phyloP scores from a whole-genome alignment of 1,140 invertebrate species.

The Aphis gossypii region DNA sequence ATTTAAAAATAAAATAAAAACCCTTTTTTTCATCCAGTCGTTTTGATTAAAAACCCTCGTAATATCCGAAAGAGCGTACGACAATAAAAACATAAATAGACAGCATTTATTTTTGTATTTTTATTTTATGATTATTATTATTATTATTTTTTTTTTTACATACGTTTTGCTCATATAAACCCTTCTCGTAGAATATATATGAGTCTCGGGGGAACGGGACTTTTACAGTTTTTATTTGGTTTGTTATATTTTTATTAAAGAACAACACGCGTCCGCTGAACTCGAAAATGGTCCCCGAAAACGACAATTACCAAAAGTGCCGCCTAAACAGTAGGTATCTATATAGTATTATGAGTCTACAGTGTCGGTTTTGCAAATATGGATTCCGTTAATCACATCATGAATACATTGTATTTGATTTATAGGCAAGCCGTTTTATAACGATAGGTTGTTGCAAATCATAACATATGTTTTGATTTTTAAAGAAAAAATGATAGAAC shows the following conservation, averaged over 20 bases:
- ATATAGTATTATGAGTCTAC: neutral
- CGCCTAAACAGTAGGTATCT: neutral
- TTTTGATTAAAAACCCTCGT: conserved; percentile 57
- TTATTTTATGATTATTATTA: conserved; percentile 27
- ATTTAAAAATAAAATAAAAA: conserved; percentile 52
- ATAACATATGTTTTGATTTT: neutral
- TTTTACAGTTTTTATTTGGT: conserved; percentile 28
- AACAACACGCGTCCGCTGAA: conserved; percentile 19
- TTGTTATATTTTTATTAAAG: conserved; percentile 41
- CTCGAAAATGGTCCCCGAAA: conserved; percentile 30
- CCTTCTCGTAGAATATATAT: conserved; percentile 37
- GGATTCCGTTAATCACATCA: conserved; percentile 22
- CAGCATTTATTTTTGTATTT: conserved; percentile 44
- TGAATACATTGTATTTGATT: neutral
- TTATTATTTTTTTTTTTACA: conserved; percentile 31
- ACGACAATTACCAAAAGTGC: conserved; percentile 10
- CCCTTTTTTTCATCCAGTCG: conserved; percentile 37
- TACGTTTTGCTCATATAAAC: conserved; percentile 32
- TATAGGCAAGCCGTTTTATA: neutral
- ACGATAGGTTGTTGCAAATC: neutral
- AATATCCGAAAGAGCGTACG: conserved; percentile 40
- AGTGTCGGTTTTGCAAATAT: neutral
- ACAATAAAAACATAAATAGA: conserved; percentile 52
- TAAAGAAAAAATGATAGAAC: neutral
- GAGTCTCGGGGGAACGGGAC: conserved; percentile 35